These are phyloP conservation scores for Xylota sylvarum DNA, from an alignment of 2,888 invertebrate genomes.

Conservation along the genomic window DNA sequence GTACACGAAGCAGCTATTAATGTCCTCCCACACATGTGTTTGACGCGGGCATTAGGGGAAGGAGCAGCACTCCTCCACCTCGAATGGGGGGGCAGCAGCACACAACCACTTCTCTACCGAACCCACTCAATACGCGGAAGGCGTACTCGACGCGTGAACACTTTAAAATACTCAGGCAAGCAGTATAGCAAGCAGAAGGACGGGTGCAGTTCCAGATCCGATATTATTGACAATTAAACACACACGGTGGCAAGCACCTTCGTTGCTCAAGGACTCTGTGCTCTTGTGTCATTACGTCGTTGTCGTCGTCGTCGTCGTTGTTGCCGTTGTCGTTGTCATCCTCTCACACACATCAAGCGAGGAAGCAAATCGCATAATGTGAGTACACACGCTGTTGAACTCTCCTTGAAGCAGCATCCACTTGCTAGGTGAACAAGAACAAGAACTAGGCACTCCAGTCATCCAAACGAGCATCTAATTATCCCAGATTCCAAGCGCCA, in stretches of 20 bases:
- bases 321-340: slow-evolving; percentile 3
- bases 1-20: slow-evolving; percentile 75
- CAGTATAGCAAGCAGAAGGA: no score
- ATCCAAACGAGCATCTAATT: slow-evolving; percentile 75
- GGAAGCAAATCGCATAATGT: slow-evolving; percentile 64
- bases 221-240: slow-evolving; percentile 77
- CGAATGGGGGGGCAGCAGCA: slow-evolving; percentile 51
- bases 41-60: slow-evolving; percentile 2
- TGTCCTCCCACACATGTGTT: slow-evolving; percentile 70
- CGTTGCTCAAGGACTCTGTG: slow-evolving; percentile 55
- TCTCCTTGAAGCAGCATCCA: slow-evolving; percentile 65
- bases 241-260: slow-evolving; percentile 76
- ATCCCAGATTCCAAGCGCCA: slow-evolving; percentile 67
- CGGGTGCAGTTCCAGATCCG: slow-evolving; percentile 63
- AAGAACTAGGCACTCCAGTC: slow-evolving; percentile 47
- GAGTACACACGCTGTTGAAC: slow-evolving; percentile 49
- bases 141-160: slow-evolving; percentile 73
- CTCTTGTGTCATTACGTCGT: slow-evolving; percentile 45
- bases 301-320: no score
- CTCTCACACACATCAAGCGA: neutral
- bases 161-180: slow-evolving; percentile 73
- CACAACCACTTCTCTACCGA: slow-evolving; percentile 9
- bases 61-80: slow-evolving; percentile 15
- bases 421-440: slow-evolving; percentile 65
- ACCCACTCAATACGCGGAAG: slow-evolving; percentile 76